Percentiles rank a stretch among this genome's conserved stretches.
Evolutionary conservation across 35 echinoderm and acorn worm species (phyloP).

Genomic region (Acanthaster planci): DNA sequence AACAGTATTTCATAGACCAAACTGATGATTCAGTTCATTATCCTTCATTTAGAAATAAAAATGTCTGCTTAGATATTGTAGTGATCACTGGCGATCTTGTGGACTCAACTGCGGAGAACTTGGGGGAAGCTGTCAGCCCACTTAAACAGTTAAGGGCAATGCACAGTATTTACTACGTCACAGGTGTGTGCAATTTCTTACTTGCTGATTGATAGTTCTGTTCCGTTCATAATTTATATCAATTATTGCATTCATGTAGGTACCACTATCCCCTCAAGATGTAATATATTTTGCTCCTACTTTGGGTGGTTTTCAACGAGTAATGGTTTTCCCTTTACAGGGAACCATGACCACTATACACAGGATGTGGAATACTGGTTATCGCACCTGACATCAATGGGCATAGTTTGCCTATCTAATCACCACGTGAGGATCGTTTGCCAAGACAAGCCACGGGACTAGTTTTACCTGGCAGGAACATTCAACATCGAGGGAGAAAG

Average conservation of each 20-base stretch:
- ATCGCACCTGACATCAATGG: slow-evolving; percentile 34
- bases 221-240: no score
- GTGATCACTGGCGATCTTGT: slow-evolving; percentile 79
- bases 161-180: slow-evolving; percentile 62
- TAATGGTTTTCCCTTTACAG: slow-evolving; percentile 18
- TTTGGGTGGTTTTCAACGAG: no score
- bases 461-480: slow-evolving; percentile 71
- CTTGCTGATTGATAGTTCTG: no score
- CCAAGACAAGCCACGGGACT: slow-evolving; percentile 15
- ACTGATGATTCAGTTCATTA: no score
- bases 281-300: no score
- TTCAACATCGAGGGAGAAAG: slow-evolving; percentile 32
- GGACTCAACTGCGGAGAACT: slow-evolving; percentile 47
- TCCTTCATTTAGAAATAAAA: no score
- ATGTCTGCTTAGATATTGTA: slow-evolving; percentile 82
- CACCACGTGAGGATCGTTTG: slow-evolving; percentile 56
- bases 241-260: no score
- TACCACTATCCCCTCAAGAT: no score
- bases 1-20: no score
- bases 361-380: slow-evolving; percentile 57
- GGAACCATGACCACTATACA: slow-evolving; percentile 85
- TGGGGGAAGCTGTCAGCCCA: slow-evolving; percentile 50
- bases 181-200: slow-evolving; percentile 33
- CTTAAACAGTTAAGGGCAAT: slow-evolving; percentile 42
- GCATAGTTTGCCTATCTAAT: slow-evolving; percentile 60